phyloP scores from a whole-genome alignment of 2,797 vertebrate genomes.

The Xiphorhynchus erythropygius region DNA sequence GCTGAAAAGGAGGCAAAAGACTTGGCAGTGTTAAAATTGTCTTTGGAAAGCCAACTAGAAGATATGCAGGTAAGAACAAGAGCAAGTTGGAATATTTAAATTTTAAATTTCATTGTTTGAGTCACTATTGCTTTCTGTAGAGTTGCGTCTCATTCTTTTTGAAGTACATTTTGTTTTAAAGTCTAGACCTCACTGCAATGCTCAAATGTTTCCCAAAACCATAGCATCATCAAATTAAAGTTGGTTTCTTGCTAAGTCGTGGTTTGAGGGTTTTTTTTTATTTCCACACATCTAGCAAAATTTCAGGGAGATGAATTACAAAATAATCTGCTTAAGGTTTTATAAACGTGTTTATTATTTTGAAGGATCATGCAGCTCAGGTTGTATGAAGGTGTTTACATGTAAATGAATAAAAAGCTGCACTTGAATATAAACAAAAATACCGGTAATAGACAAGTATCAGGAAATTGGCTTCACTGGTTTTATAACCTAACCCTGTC shows the following conservation, averaged over 20 bases:
- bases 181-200: background rate
- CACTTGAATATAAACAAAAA: background rate
- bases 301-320: background rate
- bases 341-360: background rate
- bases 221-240: background rate
- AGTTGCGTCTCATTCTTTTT: background rate
- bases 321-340: background rate
- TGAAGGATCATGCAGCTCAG: background rate
- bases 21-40: conserved; percentile 77
- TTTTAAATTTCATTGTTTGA: background rate
- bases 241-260: background rate
- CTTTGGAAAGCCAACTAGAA: conserved; percentile 84
- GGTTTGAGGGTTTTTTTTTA: background rate
- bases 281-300: background rate
- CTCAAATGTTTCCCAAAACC: background rate
- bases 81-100: background rate
- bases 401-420: background rate
- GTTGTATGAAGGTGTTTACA: background rate
- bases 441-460: background rate
- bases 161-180: background rate
- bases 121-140: background rate
- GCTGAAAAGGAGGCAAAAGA: conserved; percentile 85
- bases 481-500: background rate
- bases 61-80: conserved; percentile 82
- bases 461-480: background rate